phyloP scores from a whole-genome alignment of 2,113 vertebrate species.

The Gracilinanus agilis region DNA sequence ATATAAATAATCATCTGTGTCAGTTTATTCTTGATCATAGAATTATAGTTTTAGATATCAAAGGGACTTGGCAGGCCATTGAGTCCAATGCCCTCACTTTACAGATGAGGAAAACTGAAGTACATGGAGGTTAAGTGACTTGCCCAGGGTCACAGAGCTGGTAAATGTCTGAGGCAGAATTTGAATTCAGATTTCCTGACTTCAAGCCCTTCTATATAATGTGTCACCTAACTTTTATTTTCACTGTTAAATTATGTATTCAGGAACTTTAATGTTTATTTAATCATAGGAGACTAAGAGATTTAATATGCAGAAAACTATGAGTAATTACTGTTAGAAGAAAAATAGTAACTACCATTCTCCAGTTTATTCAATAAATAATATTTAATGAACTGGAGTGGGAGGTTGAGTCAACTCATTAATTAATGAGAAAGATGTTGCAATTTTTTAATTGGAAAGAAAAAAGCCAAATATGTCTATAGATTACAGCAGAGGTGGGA shows the following conservation, averaged over 20 bases:
- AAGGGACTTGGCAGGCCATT: background rate
- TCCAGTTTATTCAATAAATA: background rate
- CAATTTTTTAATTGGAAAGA: background rate
- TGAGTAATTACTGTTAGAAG: background rate
- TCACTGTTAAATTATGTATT: background rate
- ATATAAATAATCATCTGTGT: background rate
- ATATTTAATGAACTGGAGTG: background rate
- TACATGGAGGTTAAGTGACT: background rate
- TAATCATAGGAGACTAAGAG: background rate
- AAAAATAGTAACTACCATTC: background rate
- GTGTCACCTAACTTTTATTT: background rate
- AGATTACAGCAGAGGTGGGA: background rate
- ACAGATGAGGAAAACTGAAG: background rate
- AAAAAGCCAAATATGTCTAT: background rate
- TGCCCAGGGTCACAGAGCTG: background rate
- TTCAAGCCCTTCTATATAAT: background rate
- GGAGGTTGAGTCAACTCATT: background rate
- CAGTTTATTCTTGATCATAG: background rate
- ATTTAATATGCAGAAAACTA: background rate
- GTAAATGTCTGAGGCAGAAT: background rate
- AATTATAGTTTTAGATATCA: background rate
- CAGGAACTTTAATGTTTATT: background rate
- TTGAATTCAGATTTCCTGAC: background rate
- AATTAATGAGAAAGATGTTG: background rate
- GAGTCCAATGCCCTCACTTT: background rate